Conservation (phyloP, 2,888 invertebrate genomes). For the Polydesmus complanatus region DNA sequence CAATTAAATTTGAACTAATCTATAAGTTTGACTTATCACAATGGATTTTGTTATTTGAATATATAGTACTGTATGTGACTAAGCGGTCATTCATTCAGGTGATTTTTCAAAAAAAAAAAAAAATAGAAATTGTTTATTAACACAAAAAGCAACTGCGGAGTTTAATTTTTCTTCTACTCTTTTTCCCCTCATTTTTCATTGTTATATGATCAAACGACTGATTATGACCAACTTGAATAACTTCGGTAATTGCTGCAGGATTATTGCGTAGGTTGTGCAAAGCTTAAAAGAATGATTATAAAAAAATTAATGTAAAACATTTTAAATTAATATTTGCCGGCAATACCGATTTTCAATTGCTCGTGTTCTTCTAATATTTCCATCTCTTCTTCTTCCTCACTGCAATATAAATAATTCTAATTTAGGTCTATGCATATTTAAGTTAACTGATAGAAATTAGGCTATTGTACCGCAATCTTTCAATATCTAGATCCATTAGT, state of each 20-base stretch:
- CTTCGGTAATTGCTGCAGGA: not conserved
- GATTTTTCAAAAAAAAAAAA: not conserved
- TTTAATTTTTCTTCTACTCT: not conserved
- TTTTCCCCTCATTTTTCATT: not conserved
- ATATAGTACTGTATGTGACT: too few species aligned
- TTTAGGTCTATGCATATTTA: too few species aligned
- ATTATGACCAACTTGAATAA: not conserved
- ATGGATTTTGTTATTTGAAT: not conserved
- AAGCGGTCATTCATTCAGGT: too few species aligned
- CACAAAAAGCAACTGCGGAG: not conserved
- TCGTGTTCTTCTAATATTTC: not conserved
- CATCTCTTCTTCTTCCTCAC: not conserved
- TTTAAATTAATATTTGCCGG: not conserved
- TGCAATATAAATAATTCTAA: not conserved
- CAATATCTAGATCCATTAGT: slow-evolving; percentile 3
- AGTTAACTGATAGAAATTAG: too few species aligned
- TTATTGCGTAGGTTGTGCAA: not conserved
- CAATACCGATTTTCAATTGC: not conserved
- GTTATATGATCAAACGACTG: not conserved
- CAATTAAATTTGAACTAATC: not conserved
- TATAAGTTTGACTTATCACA: not conserved
- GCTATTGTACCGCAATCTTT: slow-evolving; percentile 8
- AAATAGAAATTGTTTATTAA: not conserved
- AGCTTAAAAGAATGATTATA: not conserved
- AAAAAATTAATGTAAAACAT: not conserved